phyloP scores from a whole-genome alignment of 2,113 vertebrate genomes.

The Sorex araneus region DNA sequence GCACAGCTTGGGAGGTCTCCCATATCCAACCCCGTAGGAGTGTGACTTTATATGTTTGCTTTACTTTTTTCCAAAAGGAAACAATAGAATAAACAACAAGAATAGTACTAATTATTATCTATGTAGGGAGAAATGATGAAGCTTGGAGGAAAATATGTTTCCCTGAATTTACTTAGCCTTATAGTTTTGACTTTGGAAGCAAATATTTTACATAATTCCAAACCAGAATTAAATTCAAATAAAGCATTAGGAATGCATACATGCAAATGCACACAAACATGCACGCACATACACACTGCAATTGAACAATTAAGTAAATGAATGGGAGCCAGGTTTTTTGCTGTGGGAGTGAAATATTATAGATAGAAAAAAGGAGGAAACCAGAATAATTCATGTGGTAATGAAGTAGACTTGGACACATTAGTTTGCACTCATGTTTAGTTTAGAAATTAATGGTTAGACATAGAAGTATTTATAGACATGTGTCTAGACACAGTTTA shows the following conservation, averaged over 20 bases:
- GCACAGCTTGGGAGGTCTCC: too few relatives aligned
- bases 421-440: constrained; percentile 9
- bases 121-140: too few relatives aligned
- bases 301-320: background rate
- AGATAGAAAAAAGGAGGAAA: background rate
- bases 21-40: background rate
- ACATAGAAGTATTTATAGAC: background rate
- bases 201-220: background rate
- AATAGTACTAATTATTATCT: too few relatives aligned
- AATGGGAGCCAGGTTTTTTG: background rate
- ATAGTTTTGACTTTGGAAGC: constrained; percentile 2
- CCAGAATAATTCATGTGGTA: background rate
- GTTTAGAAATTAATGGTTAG: background rate
- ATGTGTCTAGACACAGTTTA: background rate
- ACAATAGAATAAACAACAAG: constrained; percentile 12
- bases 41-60: background rate
- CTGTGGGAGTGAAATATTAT: background rate
- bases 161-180: background rate
- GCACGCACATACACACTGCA: background rate
- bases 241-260: constrained; percentile 19
- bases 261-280: too few relatives aligned
- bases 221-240: constrained; percentile 40
- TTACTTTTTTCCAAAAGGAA: constrained; percentile 49
- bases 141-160: background rate
- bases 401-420: background rate